Conservation (phyloP, 2,888 invertebrate genomes). For the Artemia sp. region DNA sequence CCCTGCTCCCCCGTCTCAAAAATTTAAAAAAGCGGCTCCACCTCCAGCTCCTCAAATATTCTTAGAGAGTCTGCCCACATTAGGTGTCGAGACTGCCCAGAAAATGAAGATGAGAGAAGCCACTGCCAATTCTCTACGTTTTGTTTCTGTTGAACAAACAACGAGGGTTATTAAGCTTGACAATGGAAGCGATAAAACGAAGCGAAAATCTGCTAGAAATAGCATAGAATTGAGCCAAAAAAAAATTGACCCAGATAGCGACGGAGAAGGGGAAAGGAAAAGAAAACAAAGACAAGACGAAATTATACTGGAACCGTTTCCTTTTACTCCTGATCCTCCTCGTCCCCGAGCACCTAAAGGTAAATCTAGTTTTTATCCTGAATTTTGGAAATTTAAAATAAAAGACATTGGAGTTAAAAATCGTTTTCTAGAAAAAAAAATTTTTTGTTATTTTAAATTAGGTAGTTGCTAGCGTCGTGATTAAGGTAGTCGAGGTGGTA, state of each 20-base stretch:
- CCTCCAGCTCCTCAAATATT: constrained; percentile 20
- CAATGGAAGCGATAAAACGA: constrained; percentile 29
- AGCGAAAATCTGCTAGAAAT: constrained; percentile 27
- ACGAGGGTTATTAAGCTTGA: constrained; percentile 50
- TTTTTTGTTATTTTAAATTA: no score
- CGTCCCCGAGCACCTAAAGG: constrained; percentile 20
- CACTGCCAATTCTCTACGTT: constrained; percentile 44
- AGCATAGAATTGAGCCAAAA: constrained; percentile 21
- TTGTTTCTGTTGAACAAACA: constrained; percentile 48
- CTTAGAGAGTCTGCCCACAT: constrained; percentile 22
- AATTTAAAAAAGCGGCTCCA: constrained; percentile 31
- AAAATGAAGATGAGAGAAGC: constrained; percentile 52
- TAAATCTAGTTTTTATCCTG: neutral
- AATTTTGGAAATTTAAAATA: no score
- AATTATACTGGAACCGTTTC: constrained; percentile 25
- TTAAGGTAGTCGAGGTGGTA: no score
- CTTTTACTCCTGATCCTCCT: constrained; percentile 25
- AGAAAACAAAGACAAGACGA: constrained; percentile 22
- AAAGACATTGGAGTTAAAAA: no score
- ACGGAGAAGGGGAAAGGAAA: constrained; percentile 26
- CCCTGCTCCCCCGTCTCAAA: constrained; percentile 11
- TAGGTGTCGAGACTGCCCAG: constrained; percentile 46
- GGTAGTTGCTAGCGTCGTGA: no score
- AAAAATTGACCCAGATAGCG: neutral
- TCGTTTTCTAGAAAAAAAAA: no score